Percentiles rank a stretch among this genome's conserved stretches.
These are phyloP conservation scores for Orbicella faveolata DNA, from an alignment of 64 coral and sea anemone genomes.

Conservation along the genomic window DNA sequence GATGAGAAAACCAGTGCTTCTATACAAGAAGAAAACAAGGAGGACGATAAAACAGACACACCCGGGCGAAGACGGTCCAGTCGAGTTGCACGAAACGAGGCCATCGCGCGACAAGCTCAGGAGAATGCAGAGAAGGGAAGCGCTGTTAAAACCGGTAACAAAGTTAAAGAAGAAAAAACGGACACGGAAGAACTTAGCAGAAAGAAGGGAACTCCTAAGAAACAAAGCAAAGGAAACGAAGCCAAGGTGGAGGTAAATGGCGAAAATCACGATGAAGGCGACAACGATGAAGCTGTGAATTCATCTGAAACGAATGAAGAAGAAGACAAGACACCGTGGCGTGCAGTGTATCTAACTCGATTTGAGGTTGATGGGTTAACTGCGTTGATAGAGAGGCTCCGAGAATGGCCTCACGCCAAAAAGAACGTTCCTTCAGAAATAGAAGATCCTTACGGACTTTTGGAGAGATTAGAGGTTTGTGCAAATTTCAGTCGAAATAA, in stretches of 20 bases:
- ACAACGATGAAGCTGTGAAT: constrained; percentile 23
- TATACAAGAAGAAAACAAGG: neutral
- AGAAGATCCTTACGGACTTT: constrained; percentile 46
- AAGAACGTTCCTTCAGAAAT: constrained; percentile 69
- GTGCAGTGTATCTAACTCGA: constrained; percentile 74
- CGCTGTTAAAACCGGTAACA: neutral
- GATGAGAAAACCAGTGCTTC: neutral
- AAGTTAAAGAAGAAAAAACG: constrained; percentile 17
- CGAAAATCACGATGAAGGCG: constrained; percentile 4
- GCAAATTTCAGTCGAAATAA: neutral
- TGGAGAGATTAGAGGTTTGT: constrained; percentile 80
- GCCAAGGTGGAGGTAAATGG: constrained; percentile 41
- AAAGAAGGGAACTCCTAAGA: constrained; percentile 48
- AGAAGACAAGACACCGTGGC: constrained; percentile 59
- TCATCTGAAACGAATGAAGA: constrained; percentile 34
- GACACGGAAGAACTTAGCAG: constrained; percentile 17
- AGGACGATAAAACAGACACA: constrained; percentile 32
- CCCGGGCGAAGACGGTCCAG: constrained; percentile 28
- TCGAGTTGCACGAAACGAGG: constrained; percentile 27
- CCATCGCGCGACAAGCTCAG: constrained; percentile 14
- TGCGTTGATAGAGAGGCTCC: constrained; percentile 64
- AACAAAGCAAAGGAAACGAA: constrained; percentile 35
- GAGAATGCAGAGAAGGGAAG: constrained; percentile 42
- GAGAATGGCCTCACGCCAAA: constrained; percentile 74
- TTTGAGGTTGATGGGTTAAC: constrained; percentile 60